Percentiles rank a stretch among this genome's conserved stretches.
phyloP scores from a whole-genome alignment of 2,113 vertebrate species.

The Psammodynastes pulverulentus region DNA sequence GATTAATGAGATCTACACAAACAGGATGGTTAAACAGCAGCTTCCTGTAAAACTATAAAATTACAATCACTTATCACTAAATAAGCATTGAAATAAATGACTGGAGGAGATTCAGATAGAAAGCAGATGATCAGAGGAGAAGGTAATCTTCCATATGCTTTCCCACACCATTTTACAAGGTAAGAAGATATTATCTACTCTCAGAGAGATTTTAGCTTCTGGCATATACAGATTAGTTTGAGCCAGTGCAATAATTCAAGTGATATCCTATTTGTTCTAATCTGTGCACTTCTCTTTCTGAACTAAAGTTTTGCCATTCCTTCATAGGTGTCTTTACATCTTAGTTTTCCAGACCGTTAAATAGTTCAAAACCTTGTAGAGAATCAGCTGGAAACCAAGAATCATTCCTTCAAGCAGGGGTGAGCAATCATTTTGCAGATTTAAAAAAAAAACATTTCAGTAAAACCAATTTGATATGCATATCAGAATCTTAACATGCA shows the following conservation, averaged over 20 bases:
- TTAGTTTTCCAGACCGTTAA: background rate
- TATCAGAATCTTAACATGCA: background rate
- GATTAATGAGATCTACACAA: conserved; percentile 56
- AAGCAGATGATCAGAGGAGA: background rate
- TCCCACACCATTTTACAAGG: background rate
- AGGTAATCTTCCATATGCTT: background rate
- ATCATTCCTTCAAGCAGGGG: background rate
- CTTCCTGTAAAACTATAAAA: conserved; percentile 38
- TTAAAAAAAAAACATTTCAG: background rate
- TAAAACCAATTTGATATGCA: background rate
- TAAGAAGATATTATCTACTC: background rate
- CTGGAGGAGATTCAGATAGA: conserved; percentile 41
- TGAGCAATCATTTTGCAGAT: background rate
- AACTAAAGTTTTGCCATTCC: background rate
- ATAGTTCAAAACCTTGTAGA: background rate
- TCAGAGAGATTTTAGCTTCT: background rate
- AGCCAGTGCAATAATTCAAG: background rate
- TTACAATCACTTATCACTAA: conserved; percentile 42
- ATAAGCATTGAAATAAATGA: conserved; percentile 53
- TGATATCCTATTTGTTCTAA: background rate
- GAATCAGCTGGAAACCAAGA: background rate
- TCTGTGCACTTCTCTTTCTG: background rate
- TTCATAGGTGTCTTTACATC: background rate
- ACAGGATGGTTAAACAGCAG: conserved; percentile 11
- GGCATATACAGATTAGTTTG: background rate